A percentile compares a stretch with the other conserved stretches of the same genome.
Evolutionary conservation across 2,888 invertebrate genomes (phyloP).

Genomic region (Corbicula japonica): DNA sequence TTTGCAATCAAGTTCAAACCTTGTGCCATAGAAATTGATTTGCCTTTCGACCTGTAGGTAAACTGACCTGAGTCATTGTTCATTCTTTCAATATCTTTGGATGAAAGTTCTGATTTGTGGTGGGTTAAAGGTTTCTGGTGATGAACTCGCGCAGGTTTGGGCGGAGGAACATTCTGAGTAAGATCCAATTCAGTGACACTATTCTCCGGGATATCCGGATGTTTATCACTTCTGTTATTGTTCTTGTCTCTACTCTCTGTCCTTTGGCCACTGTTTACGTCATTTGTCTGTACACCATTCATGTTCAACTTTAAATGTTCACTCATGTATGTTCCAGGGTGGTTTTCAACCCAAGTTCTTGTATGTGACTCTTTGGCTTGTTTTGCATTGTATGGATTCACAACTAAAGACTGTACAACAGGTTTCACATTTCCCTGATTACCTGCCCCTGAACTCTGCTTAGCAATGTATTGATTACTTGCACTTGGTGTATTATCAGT

Average conservation of each 20-base stretch:
- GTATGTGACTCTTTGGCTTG: slow-evolving; percentile 59
- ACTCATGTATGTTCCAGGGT: slow-evolving; percentile 45
- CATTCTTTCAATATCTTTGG: slow-evolving; percentile 32
- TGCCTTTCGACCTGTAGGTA: slow-evolving; percentile 49
- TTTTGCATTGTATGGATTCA: slow-evolving; percentile 11
- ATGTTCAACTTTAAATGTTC: slow-evolving; percentile 31
- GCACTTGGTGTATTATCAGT: neutral
- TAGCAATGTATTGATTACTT: too few species aligned
- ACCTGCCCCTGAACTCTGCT: too few species aligned
- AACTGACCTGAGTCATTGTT: slow-evolving; percentile 21
- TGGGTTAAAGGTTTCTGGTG: slow-evolving; percentile 34
- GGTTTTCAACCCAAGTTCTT: slow-evolving; percentile 60
- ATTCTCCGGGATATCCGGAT: slow-evolving; percentile 22
- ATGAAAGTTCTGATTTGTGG: slow-evolving; percentile 49
- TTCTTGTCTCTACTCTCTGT: slow-evolving; percentile 42
- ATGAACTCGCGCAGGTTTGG: slow-evolving; percentile 5
- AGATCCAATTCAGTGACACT: slow-evolving; percentile 28
- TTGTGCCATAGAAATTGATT: slow-evolving; percentile 65
- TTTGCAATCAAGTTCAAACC: slow-evolving; percentile 58
- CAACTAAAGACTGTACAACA: too few species aligned
- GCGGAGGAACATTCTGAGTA: slow-evolving; percentile 4
- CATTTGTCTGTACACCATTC: neutral
- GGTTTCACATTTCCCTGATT: too few species aligned
- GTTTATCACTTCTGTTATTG: slow-evolving; percentile 48
- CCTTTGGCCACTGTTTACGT: neutral